Conservation (phyloP, 2,888 invertebrate species). For the Drosophila subquinaria region DNA sequence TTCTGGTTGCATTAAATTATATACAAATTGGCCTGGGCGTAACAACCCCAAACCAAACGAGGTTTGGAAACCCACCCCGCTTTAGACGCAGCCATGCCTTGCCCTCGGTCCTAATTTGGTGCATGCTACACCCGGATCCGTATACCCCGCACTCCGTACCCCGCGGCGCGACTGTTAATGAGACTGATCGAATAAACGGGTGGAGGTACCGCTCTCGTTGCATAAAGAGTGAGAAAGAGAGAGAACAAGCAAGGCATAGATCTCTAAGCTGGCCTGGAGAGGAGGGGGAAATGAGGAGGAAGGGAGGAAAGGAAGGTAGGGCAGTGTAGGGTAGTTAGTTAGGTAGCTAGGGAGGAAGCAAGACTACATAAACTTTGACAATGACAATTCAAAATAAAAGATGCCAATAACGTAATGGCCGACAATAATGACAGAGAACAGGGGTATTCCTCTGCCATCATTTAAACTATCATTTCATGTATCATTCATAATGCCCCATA, state of each 20-base stretch:
- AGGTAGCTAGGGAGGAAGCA: slow-evolving; percentile 4
- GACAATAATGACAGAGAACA: slow-evolving; percentile 57
- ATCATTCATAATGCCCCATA: slow-evolving; percentile 8
- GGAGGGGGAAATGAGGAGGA: neutral
- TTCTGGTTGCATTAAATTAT: slow-evolving; percentile 70
- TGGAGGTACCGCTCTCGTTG: slow-evolving; percentile 18
- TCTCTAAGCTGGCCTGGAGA: neutral
- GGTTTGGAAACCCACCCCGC: slow-evolving; percentile 53
- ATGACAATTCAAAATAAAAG: slow-evolving; percentile 57
- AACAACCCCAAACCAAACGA: slow-evolving; percentile 48
- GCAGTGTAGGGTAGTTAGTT: neutral
- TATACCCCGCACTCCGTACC: slow-evolving; percentile 17
- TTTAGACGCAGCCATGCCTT: slow-evolving; percentile 23
- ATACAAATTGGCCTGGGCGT: slow-evolving; percentile 69
- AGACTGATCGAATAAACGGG: slow-evolving; percentile 66
- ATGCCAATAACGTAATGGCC: slow-evolving; percentile 79
- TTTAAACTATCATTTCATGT: neutral
- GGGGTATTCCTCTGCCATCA: slow-evolving; percentile 8
- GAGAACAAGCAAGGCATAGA: neutral
- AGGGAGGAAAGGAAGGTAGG: neutral
- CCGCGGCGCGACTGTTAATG: slow-evolving; percentile 48
- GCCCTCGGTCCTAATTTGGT: slow-evolving; percentile 54
- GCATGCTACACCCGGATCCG: slow-evolving; percentile 42
- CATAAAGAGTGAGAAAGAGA: slow-evolving; percentile 4
- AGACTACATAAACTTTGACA: slow-evolving; percentile 35